Conservation (phyloP, 2,888 invertebrate genomes). For the Drosophila limbata region DNA sequence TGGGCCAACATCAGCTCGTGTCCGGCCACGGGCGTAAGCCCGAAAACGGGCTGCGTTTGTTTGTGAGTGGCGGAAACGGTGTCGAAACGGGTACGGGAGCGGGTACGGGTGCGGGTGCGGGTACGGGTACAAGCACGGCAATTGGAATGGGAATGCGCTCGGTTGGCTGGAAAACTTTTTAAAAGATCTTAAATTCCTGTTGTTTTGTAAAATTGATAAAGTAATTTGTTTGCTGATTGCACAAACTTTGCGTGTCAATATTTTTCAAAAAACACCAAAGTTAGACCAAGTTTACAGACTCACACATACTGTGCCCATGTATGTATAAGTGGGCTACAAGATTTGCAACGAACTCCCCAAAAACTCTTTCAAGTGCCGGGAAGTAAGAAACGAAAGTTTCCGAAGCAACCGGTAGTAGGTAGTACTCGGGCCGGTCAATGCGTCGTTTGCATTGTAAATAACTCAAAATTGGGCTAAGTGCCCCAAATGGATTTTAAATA, state of each 20-base stretch:
- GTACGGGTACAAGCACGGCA: neutral
- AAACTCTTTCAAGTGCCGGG: constrained; percentile 31
- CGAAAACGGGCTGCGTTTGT: constrained; percentile 30
- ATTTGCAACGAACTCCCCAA: constrained; percentile 26
- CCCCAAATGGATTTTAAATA: constrained; percentile 10
- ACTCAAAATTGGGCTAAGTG: constrained; percentile 64
- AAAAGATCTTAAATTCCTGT: constrained; percentile 79
- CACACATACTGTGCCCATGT: constrained; percentile 4
- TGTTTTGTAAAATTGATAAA: constrained; percentile 80
- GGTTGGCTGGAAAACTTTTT: constrained; percentile 65
- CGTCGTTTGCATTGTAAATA: constrained; percentile 66
- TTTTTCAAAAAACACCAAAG: constrained; percentile 62
- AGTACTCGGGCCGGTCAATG: constrained; percentile 43
- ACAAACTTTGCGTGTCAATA: constrained; percentile 80
- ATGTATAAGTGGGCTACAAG: neutral
- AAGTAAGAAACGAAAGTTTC: constrained; percentile 18
- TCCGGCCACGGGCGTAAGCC: constrained; percentile 17
- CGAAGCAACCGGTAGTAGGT: constrained; percentile 6
- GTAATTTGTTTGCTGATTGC: constrained; percentile 81
- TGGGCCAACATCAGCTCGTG: constrained; percentile 40
- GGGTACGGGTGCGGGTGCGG: neutral
- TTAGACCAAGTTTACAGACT: constrained; percentile 41
- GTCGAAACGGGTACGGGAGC: neutral
- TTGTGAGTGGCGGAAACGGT: constrained; percentile 14
- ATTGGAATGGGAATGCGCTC: constrained; percentile 11